Conservation (phyloP, 2,888 invertebrate genomes). For the Hypomecis atomaria region DNA sequence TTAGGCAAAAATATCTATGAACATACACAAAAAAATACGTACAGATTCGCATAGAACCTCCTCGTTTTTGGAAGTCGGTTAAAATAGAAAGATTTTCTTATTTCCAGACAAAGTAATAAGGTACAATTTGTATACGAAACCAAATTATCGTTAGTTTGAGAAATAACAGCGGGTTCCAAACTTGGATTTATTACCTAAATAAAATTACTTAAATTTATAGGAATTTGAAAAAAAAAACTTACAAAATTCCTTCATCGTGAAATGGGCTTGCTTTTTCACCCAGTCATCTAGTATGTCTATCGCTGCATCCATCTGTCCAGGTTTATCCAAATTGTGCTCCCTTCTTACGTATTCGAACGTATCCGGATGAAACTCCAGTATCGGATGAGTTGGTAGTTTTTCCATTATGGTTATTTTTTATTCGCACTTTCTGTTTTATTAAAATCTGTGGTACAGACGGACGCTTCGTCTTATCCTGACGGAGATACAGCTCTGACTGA, state of each 20-base stretch:
- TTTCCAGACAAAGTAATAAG: no score
- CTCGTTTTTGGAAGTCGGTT: no score
- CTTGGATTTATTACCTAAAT: no score
- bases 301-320: constrained; percentile 48
- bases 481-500: not conserved
- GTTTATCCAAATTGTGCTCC: constrained; percentile 47
- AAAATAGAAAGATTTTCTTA: no score
- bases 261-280: constrained; percentile 59
- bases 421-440: not conserved
- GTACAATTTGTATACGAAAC: no score
- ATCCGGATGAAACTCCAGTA: constrained; percentile 42
- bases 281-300: constrained; percentile 54
- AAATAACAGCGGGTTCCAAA: no score
- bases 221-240: constrained; percentile 37
- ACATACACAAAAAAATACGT: no score
- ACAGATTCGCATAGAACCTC: no score
- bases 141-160: no score
- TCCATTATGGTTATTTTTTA: constrained; percentile 18
- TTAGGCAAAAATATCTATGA: no score
- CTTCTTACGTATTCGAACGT: constrained; percentile 49
- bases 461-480: not conserved
- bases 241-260: constrained; percentile 55
- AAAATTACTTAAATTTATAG: no score
- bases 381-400: constrained; percentile 11
- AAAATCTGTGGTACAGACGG: not conserved